Conservation (phyloP, 37 sponge, comb jelly and placozoan genomes). For the Aphrocallistes beatrix region DNA sequence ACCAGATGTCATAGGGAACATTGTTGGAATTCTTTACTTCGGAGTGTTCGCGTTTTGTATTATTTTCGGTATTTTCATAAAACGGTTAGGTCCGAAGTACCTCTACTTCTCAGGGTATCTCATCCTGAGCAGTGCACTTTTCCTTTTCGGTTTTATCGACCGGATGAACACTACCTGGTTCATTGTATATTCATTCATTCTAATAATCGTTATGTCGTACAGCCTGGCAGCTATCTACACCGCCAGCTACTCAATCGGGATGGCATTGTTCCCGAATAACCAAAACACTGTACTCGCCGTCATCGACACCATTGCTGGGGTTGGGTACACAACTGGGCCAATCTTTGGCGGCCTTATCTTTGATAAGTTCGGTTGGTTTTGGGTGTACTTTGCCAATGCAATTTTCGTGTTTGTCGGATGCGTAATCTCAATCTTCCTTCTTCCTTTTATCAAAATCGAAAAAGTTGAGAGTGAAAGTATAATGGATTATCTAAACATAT, state of each 20-base stretch:
- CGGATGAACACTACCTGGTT: background rate
- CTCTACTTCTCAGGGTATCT: background rate
- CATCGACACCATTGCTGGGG: background rate
- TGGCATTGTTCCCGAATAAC: background rate
- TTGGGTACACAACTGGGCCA: background rate
- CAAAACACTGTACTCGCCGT: background rate
- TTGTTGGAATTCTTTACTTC: background rate
- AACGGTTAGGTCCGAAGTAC: background rate
- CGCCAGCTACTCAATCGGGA: background rate
- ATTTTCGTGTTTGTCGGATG: background rate
- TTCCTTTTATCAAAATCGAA: background rate
- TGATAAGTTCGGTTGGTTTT: background rate
- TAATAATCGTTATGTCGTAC: background rate
- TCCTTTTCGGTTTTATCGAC: background rate
- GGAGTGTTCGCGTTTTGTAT: background rate
- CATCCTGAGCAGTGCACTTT: background rate
- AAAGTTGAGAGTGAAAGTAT: background rate
- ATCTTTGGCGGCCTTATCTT: background rate
- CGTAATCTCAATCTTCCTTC: background rate
- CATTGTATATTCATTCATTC: background rate
- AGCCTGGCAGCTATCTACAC: background rate
- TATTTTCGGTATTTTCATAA: background rate
- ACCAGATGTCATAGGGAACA: background rate
- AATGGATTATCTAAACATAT: background rate
- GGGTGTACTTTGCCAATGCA: background rate